These are phyloP conservation scores for Papilio glaucus DNA, from an alignment of 1,140 invertebrate species.

Conservation along the genomic window DNA sequence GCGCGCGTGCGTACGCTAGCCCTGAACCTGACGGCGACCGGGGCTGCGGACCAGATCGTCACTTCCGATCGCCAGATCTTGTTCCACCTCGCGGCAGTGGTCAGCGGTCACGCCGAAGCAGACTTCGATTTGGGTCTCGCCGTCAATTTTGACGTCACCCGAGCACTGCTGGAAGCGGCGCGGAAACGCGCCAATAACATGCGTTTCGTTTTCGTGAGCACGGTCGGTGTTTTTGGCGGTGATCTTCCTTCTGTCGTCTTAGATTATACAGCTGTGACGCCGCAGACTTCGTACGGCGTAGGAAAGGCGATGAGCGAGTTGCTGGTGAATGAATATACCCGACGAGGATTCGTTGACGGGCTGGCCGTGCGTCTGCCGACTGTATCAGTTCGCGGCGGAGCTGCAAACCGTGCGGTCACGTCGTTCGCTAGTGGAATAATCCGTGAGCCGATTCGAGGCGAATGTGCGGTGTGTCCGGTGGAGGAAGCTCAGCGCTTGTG, in stretches of 20 bases:
- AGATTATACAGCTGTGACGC: constrained; percentile 57
- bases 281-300: constrained; percentile 69
- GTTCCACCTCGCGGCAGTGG: constrained; percentile 70
- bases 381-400: constrained; percentile 63
- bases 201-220: constrained; percentile 66
- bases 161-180: constrained; percentile 58
- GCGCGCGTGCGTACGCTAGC: constrained; percentile 47
- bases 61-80: constrained; percentile 48
- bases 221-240: constrained; percentile 66
- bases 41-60: constrained; percentile 48
- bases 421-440: constrained; percentile 71
- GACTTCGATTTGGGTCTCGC: constrained; percentile 68
- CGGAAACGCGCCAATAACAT: constrained; percentile 47
- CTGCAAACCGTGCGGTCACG: constrained; percentile 64
- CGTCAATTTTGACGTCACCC: constrained; percentile 70
- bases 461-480: constrained; percentile 56
- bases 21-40: constrained; percentile 48
- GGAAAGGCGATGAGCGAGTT: constrained; percentile 72
- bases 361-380: constrained; percentile 65
- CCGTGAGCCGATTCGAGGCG: constrained; percentile 66
- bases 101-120: constrained; percentile 71
- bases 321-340: constrained; percentile 66
- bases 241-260: constrained; percentile 55
- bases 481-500: constrained; percentile 52
- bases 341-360: constrained; percentile 62